Percentiles rank a stretch among this genome's conserved stretches.
These are phyloP conservation scores for Neodiprion lecontei DNA, from an alignment of 1,140 invertebrate genomes.

Conservation along the genomic window DNA sequence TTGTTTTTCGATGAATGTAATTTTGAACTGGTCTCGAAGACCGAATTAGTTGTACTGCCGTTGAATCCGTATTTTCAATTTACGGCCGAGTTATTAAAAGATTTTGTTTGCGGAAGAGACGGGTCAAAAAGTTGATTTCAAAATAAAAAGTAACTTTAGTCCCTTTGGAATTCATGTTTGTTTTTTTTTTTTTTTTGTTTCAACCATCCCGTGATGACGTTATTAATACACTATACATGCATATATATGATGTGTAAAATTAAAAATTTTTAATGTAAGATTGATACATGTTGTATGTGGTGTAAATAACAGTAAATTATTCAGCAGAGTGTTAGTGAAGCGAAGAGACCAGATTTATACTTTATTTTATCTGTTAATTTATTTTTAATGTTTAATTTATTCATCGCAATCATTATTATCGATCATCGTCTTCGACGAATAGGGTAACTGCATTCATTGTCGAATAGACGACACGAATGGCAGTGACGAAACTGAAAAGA, in stretches of 20 bases:
- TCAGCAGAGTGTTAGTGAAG: slow-evolving; percentile 23
- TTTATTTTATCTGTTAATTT: neutral
- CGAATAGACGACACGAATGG: too few relatives aligned
- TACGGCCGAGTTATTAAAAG: too few relatives aligned
- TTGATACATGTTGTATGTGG: slow-evolving; percentile 17
- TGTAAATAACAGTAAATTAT: slow-evolving; percentile 29
- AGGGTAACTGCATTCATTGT: too few relatives aligned
- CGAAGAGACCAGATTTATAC: slow-evolving; percentile 2
- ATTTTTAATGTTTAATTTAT: neutral
- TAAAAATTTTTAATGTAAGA: slow-evolving; percentile 19
- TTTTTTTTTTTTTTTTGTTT: too few relatives aligned
- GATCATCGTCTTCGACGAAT: too few relatives aligned
- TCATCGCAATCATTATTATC: neutral
- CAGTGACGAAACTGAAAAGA: too few relatives aligned
- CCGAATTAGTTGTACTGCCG: too few relatives aligned
- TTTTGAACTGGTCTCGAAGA: too few relatives aligned
- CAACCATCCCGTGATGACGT: slow-evolving; percentile 9
- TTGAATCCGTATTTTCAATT: neutral
- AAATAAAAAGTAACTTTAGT: too few relatives aligned
- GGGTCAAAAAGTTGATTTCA: too few relatives aligned
- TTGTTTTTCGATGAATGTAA: too few relatives aligned
- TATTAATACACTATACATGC: slow-evolving; percentile 45
- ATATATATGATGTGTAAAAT: slow-evolving; percentile 21
- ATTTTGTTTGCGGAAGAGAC: too few relatives aligned
- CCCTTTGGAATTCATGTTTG: neutral